phyloP scores from a whole-genome alignment of 53 echinoderm and acorn worm genomes.

The Paracentrotus lividus region DNA sequence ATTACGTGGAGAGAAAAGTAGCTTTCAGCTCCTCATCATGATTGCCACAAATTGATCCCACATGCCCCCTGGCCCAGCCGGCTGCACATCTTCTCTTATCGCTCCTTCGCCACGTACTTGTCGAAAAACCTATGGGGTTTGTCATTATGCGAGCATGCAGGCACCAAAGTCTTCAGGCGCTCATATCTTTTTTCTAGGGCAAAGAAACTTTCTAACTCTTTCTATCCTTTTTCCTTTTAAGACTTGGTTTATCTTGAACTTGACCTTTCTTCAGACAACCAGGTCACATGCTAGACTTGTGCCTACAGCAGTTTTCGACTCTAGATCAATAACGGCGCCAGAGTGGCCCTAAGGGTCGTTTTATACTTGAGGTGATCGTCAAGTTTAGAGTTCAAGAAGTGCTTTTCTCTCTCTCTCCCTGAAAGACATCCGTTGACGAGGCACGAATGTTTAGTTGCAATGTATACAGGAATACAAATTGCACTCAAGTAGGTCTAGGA shows the following conservation, averaged over 20 bases:
- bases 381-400: constrained; percentile 29
- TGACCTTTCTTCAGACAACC: constrained; percentile 16
- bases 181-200: constrained; percentile 16
- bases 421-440: background rate
- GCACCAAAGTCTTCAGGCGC: background rate
- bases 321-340: constrained; percentile 33
- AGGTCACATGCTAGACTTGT: constrained; percentile 47
- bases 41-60: constrained; percentile 55
- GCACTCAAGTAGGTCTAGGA: background rate
- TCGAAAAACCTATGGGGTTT: constrained; percentile 15
- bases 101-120: background rate
- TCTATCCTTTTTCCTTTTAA: background rate
- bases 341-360: background rate
- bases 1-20: background rate
- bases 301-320: constrained; percentile 12
- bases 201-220: constrained; percentile 5
- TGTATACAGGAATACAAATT: background rate
- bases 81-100: constrained; percentile 32
- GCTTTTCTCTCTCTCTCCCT: background rate
- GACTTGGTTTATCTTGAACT: constrained; percentile 53
- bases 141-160: constrained; percentile 1
- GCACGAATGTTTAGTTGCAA: constrained; percentile 6
- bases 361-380: constrained; percentile 29
- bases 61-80: constrained; percentile 59
- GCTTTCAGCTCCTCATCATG: constrained; percentile 60